A percentile compares a stretch with the other conserved stretches of the same genome.
These are phyloP conservation scores for Pongo abelii DNA, from an alignment of 2,113 vertebrate genomes.

Conservation along the genomic window DNA sequence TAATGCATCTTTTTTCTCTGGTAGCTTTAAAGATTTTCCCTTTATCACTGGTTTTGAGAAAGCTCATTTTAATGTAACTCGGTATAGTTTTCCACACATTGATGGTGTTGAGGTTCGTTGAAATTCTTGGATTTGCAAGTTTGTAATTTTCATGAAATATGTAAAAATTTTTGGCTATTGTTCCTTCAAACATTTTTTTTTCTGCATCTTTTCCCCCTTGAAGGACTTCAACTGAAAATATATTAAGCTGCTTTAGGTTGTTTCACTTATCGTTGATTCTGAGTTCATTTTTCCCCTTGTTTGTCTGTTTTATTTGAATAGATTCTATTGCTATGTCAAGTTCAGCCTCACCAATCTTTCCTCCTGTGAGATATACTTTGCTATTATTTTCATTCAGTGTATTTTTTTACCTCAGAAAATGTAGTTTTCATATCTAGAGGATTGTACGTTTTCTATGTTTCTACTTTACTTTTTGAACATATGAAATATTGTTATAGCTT, in stretches of 20 bases:
- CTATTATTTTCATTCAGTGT: not conserved
- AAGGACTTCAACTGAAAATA: not conserved
- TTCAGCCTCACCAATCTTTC: slow-evolving; percentile 13
- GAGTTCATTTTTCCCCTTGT: not conserved
- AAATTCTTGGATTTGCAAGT: not conserved
- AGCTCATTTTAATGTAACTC: not conserved
- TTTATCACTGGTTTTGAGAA: not conserved
- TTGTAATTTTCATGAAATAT: slow-evolving; percentile 1
- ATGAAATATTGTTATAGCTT: not conserved
- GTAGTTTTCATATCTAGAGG: not conserved
- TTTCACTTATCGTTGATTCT: not conserved
- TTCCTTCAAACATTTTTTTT: not conserved
- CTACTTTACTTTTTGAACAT: not conserved
- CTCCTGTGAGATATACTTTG: not conserved
- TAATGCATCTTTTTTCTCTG: not conserved
- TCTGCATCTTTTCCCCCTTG: not conserved
- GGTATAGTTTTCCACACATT: not conserved
- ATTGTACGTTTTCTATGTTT: not conserved
- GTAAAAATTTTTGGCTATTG: not conserved
- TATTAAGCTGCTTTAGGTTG: not conserved
- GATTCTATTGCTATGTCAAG: not conserved
- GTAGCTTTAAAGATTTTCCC: not conserved
- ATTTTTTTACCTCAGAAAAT: not conserved
- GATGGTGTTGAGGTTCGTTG: not conserved
- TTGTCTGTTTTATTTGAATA: not conserved